Base-by-base conservation (phyloP, 2,888 invertebrate species). In the Leptopilina drosophilae region DNA sequence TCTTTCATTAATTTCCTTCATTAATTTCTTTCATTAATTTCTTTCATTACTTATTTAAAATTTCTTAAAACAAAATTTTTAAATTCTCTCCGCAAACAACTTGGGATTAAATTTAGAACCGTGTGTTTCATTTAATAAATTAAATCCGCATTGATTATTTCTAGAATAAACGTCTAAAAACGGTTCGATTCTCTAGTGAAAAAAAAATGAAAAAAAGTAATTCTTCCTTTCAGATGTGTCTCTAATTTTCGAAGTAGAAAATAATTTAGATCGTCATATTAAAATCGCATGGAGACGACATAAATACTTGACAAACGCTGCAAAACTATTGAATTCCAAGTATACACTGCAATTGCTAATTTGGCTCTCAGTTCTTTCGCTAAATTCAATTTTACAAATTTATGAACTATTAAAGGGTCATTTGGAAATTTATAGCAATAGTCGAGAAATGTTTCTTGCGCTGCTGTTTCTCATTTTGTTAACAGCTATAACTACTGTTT, bases 351-450 rank as follows among this genome's bases (percentile, higher is more conserved):
- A 66, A 42, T 33, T 42, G 40, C 15, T 66, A 66, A 40, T 66
- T 66, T 66, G 66, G 66, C 15, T 46, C 9, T 66, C 66, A 2
- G 46, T 42, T 33, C 46, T 66, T 15, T 66, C 66, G 8, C n/a
- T 65, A 4, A 62, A 62, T 20, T 62, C 62, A 20, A 62, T 62
- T 33, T 33, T 64, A 64, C 64, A 64, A 33, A 64, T 64, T 64
- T 64, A 64, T 33, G 26, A 26, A 26, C 9, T 64, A 26, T 14
- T 12, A 12, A 33, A 64, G 5, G 26, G 26, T 14, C 40, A 26
- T 64, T 14, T 12, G 4, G 40, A 12, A 26, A 64, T 40, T 33
- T 64, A 33, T 33, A 64, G 26, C 8, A 64, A 26, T 40, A 14
- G 14, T 11, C 33, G 26, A 12, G 33, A 64, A 26, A 64, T 64